Evolutionary conservation across 2,797 vertebrate genomes (phyloP).

Genomic region (Margarornis squamiger): DNA sequence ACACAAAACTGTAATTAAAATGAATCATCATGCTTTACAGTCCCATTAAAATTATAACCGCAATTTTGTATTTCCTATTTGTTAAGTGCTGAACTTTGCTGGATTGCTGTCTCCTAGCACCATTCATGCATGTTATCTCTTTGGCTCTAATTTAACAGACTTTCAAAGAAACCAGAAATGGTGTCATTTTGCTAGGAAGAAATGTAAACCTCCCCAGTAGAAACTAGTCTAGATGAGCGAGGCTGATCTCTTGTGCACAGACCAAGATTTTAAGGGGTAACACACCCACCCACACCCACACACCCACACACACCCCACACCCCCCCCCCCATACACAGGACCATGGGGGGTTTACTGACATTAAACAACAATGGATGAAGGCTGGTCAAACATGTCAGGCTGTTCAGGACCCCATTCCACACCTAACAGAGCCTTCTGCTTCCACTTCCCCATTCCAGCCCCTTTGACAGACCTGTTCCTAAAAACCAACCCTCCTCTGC

Average conservation of each 20-base stretch:
- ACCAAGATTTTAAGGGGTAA: not conserved
- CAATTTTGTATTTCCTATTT: not conserved
- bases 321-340: too few species aligned
- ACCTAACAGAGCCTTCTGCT: not conserved
- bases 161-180: not conserved
- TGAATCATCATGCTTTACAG: not conserved
- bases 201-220: not conserved
- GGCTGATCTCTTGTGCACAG: not conserved
- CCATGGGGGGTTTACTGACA: not conserved
- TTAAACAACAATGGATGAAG: not conserved
- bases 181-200: not conserved
- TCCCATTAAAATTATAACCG: not conserved
- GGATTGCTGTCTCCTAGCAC: not conserved
- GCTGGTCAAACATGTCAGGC: not conserved
- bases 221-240: not conserved
- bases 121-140: not conserved
- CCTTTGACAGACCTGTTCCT: rapidly evolving
- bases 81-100: not conserved
- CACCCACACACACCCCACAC: not conserved
- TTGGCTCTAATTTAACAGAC: not conserved
- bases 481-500: not conserved
- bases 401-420: not conserved
- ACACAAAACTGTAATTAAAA: not conserved
- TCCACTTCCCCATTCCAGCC: not conserved
- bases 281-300: not conserved